These are phyloP conservation scores for Nemurella pictetii DNA, from an alignment of 2,888 invertebrate genomes.

Conservation along the genomic window DNA sequence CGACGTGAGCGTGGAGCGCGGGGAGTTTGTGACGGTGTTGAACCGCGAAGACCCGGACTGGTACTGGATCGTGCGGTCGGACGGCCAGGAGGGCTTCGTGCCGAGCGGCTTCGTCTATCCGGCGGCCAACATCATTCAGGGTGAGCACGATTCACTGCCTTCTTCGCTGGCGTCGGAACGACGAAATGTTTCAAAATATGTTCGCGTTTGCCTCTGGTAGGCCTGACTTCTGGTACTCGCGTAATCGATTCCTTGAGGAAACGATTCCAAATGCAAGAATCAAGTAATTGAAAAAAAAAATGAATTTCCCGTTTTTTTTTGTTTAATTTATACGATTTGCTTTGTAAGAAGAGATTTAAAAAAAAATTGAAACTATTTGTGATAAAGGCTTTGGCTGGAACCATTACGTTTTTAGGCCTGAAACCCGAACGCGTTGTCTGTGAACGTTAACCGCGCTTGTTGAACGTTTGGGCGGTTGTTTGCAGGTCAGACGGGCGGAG, in stretches of 20 bases:
- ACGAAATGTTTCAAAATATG: not conserved
- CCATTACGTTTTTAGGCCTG: too few species aligned
- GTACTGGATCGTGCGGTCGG: conserved; percentile 93
- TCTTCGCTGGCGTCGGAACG: not conserved
- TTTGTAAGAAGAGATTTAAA: not conserved
- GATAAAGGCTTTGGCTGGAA: too few species aligned
- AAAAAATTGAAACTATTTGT: too few species aligned
- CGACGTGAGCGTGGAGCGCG: conserved; percentile 89
- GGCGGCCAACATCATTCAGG: conserved; percentile 78
- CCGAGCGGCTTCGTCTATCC: conserved; percentile 94
- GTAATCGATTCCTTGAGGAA: not conserved
- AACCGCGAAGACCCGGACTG: conserved; percentile 95
- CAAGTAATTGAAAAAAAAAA: too few species aligned
- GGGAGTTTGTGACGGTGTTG: conserved; percentile 93
- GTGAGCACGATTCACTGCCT: conserved; percentile 47
- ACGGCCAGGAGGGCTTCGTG: conserved; percentile 94
- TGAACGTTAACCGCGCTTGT: too few species aligned
- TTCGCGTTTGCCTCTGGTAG: too few species aligned
- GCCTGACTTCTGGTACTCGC: too few species aligned
- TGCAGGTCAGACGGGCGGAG: conserved; percentile 55
- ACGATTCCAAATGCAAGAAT: too few species aligned
- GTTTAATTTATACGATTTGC: not conserved
- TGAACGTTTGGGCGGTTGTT: too few species aligned
- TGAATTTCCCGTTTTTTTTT: too few species aligned
- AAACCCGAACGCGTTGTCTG: too few species aligned